Evolutionary conservation across 1,140 invertebrate species (phyloP).

Genomic region (Drosophila tropicalis): DNA sequence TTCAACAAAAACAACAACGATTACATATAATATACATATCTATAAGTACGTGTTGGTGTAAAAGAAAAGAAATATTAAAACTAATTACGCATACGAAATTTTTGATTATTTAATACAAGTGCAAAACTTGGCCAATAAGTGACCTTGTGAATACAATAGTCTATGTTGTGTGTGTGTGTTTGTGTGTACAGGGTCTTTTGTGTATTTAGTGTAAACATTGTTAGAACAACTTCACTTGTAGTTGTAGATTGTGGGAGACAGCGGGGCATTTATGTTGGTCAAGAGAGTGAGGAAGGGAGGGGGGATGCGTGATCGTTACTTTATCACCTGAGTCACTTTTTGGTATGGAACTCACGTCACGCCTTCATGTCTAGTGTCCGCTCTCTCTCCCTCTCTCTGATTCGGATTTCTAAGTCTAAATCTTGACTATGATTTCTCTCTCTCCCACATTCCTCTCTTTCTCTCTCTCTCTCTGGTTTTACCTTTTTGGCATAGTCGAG

Average conservation of each 20-base stretch:
- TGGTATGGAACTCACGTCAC: conserved; percentile 68
- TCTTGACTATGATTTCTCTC: conserved; percentile 14
- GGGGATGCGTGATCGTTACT: conserved; percentile 53
- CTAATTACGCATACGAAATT: conserved; percentile 21
- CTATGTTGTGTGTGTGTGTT: conserved; percentile 28
- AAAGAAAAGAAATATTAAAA: conserved; percentile 20
- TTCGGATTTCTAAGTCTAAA: conserved; percentile 28
- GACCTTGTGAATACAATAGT: conserved; percentile 52
- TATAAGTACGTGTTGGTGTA: conserved; percentile 68
- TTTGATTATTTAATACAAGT: conserved; percentile 24
- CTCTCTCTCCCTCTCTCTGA: conserved; percentile 31
- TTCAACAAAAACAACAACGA: conserved; percentile 29
- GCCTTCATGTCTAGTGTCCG: conserved; percentile 22
- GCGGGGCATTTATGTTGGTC: too few relatives aligned
- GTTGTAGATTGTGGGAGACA: conserved; percentile 29
- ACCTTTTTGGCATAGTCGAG: conserved; percentile 26
- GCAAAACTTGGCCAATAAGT: conserved; percentile 32
- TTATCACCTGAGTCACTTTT: conserved; percentile 77
- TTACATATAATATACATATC: conserved; percentile 36
- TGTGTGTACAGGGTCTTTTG: conserved; percentile 32
- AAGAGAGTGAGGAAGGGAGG: background rate
- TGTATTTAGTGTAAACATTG: conserved; percentile 64
- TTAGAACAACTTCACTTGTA: conserved; percentile 41
- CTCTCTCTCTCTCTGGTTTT: conserved; percentile 28
- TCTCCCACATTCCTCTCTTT: conserved; percentile 2